phyloP scores from a whole-genome alignment of 1,140 invertebrate species.

The Drosophila truncata region DNA sequence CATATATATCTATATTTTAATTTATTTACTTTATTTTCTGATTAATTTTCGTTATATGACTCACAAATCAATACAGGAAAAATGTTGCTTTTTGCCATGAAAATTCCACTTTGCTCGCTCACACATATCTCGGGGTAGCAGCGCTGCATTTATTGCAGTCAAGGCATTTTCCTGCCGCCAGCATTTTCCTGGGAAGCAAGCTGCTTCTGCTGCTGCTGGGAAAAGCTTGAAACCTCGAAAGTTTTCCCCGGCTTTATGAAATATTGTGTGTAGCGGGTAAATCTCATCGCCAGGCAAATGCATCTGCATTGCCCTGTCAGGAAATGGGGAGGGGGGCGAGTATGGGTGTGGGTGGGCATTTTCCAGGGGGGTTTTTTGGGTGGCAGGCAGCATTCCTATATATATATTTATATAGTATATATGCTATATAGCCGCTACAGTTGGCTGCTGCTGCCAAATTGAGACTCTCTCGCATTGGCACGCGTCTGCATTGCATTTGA shows the following conservation, averaged over 20 bases:
- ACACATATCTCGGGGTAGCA: constrained; percentile 15
- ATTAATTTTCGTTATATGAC: background rate
- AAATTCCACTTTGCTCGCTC: constrained; percentile 2
- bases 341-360: constrained; percentile 7
- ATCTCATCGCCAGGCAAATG: constrained; percentile 38
- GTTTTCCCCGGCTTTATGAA: constrained; percentile 34
- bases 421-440: constrained; percentile 32
- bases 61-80: constrained; percentile 5
- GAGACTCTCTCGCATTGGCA: constrained; percentile 50
- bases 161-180: constrained; percentile 27
- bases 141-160: constrained; percentile 34
- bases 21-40: background rate
- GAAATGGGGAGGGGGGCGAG: too few species aligned
- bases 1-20: background rate
- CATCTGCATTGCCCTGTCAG: constrained; percentile 14
- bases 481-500: constrained; percentile 58
- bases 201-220: background rate
- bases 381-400: background rate
- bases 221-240: constrained; percentile 27
- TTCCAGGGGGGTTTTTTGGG: background rate
- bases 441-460: constrained; percentile 54
- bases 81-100: constrained; percentile 16
- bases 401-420: background rate
- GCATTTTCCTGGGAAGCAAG: constrained; percentile 5
- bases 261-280: constrained; percentile 30